Base-by-base conservation (phyloP, 2,113 vertebrate species). In the Fulica atra region DNA sequence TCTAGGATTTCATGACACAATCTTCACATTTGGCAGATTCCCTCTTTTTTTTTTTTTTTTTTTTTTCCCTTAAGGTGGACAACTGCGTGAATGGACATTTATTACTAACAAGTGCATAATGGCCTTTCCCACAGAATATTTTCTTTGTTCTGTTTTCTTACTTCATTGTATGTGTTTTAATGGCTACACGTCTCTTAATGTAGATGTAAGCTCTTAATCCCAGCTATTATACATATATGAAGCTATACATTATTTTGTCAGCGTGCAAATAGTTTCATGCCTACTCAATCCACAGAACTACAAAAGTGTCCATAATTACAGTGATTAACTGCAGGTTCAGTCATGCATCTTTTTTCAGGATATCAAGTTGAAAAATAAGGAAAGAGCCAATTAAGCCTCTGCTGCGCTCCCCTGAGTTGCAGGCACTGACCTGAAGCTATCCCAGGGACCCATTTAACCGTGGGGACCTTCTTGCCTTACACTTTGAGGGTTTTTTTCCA, bases 301-400 rank as follows among this genome's bases (percentile, higher is more conserved):
- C 42, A 65, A 89, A 46, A 84, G 70, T 44, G 23, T 56, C 71
- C 48, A 11, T 88, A 50, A 79, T 68, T 92, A 29, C 63, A 64
- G 60, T 82, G 50, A 81, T 76, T 93, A 94, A 76, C 25, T 50
- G 68, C 44, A 88, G 20, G 74, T 33, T 80, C 72, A 92, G 65
- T 86, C 73, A 53, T 14, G 57, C 50, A 72, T 93, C 83, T 61
- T 76, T 36, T 35, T 84, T 64, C 35, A 78, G 33, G 59, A 35
- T 10, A n/a, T 59, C 10, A 5, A 48, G 56, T 4, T 81, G 40
- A 71, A 83, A 94, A 61, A 26, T 17, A 56, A 86, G 50, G 46
- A 63, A 63, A 23, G 48, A 46, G 26, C 57, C 40, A 59, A 2
- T 11, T 46, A 77, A 88, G 40, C 5, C 68, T 78, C 36, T 70